Evolutionary conservation across 2,113 vertebrate genomes (phyloP).

Genomic region (Cottus gobio): DNA sequence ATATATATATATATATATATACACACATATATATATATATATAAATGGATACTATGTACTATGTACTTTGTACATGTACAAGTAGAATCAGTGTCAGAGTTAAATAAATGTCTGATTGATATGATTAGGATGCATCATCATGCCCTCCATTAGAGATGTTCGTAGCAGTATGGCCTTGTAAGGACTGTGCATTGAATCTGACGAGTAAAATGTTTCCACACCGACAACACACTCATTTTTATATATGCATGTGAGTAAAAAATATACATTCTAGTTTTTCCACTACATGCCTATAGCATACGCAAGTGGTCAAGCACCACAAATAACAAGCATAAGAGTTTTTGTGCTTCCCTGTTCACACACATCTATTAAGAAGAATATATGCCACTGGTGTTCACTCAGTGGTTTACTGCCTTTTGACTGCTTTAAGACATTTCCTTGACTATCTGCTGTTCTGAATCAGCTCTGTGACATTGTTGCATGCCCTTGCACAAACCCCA

Average conservation of each 20-base stretch:
- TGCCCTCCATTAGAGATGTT: slow-evolving; percentile 3
- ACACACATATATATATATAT: too few species aligned
- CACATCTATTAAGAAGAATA: slow-evolving; percentile 23
- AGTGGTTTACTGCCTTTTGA: slow-evolving; percentile 1
- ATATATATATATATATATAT: slow-evolving; percentile 28
- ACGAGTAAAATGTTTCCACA: slow-evolving; percentile 40
- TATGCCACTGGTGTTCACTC: slow-evolving; percentile 20
- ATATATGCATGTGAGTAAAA: slow-evolving; percentile 2
- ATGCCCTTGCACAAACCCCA: slow-evolving; percentile 2
- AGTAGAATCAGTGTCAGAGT: slow-evolving; percentile 25
- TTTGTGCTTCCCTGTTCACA: slow-evolving; percentile 70
- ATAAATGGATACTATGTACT: slow-evolving; percentile 15
- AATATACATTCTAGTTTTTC: slow-evolving; percentile 56
- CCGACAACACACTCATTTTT: slow-evolving; percentile 30
- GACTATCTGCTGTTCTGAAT: slow-evolving; percentile 22
- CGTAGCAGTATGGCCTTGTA: neutral
- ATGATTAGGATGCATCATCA: slow-evolving; percentile 1
- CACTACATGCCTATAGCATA: slow-evolving; percentile 49
- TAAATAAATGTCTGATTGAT: neutral
- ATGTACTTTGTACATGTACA: neutral
- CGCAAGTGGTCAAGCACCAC: slow-evolving; percentile 31
- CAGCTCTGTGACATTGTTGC: neutral
- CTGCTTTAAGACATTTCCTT: neutral
- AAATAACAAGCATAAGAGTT: slow-evolving; percentile 39
- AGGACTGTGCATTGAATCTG: slow-evolving; percentile 8